Percentiles rank a stretch among this genome's conserved stretches.
Evolutionary conservation across 1,140 invertebrate species (phyloP).

Genomic region (Brachionus paranguensis): DNA sequence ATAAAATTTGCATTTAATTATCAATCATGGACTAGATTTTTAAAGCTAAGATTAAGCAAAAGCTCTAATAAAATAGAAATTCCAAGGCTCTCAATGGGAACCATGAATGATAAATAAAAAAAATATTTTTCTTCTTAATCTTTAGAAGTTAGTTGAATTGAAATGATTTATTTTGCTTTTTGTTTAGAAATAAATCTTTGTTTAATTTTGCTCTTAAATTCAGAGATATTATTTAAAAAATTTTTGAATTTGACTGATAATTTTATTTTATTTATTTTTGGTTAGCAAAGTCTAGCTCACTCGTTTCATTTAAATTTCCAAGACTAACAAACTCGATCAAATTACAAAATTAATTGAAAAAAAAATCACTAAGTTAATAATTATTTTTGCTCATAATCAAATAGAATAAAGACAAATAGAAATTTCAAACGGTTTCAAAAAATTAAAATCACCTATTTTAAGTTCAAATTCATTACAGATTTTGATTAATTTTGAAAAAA

Average conservation of each 20-base stretch:
- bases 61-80: neutral
- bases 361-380: too few relatives aligned
- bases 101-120: neutral
- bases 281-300: too few relatives aligned
- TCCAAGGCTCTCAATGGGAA: neutral
- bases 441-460: neutral
- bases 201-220: neutral
- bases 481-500: neutral
- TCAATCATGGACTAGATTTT: neutral
- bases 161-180: neutral
- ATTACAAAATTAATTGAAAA: neutral
- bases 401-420: too few relatives aligned
- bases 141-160: neutral
- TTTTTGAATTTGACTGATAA: too few relatives aligned
- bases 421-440: neutral
- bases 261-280: too few relatives aligned
- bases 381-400: too few relatives aligned
- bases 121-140: neutral
- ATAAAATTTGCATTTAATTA: neutral
- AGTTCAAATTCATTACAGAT: neutral
- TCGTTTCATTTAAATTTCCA: too few relatives aligned
- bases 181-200: neutral
- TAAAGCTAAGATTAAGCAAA: neutral
- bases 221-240: neutral
- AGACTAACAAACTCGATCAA: neutral